A percentile compares a stretch with the other conserved stretches of the same genome.
Conservation (phyloP, 2,113 vertebrate genomes). For the Macroglossus sobrinus region DNA sequence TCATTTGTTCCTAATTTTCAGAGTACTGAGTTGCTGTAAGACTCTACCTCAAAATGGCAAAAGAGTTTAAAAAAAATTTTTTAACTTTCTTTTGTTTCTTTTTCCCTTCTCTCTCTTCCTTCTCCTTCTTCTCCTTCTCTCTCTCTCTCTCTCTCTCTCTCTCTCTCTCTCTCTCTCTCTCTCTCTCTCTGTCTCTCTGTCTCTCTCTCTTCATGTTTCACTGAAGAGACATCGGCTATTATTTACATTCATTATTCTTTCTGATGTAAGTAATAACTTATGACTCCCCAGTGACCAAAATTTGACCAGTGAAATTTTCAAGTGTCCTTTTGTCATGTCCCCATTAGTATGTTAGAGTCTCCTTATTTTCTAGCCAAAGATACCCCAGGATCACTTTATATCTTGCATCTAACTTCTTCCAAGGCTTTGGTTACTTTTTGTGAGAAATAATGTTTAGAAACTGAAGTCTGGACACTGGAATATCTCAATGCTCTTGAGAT, state of each 20-base stretch:
- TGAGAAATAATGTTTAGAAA: slow-evolving; percentile 2
- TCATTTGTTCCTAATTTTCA: not conserved
- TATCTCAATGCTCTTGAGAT: not conserved
- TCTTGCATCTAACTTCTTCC: not conserved
- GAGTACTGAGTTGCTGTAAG: not conserved
- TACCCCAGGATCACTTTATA: not conserved
- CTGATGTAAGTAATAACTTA: not conserved
- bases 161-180: too few species aligned
- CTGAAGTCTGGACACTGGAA: not conserved
- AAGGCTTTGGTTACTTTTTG: not conserved
- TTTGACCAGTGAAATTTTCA: not conserved
- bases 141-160: not conserved
- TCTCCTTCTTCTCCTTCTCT: not conserved
- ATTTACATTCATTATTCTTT: not conserved
- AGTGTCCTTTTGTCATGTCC: not conserved
- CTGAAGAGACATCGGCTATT: not conserved
- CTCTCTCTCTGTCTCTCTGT: not conserved
- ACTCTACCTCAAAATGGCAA: not conserved
- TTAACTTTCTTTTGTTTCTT: not conserved
- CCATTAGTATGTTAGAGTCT: not conserved
- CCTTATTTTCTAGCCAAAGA: not conserved
- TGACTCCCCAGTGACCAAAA: not conserved
- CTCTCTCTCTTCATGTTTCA: not conserved
- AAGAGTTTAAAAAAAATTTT: not conserved
- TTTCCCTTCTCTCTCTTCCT: too few species aligned